Evolutionary conservation across 2,113 vertebrate species (phyloP).

Genomic region (Vombatus ursinus): DNA sequence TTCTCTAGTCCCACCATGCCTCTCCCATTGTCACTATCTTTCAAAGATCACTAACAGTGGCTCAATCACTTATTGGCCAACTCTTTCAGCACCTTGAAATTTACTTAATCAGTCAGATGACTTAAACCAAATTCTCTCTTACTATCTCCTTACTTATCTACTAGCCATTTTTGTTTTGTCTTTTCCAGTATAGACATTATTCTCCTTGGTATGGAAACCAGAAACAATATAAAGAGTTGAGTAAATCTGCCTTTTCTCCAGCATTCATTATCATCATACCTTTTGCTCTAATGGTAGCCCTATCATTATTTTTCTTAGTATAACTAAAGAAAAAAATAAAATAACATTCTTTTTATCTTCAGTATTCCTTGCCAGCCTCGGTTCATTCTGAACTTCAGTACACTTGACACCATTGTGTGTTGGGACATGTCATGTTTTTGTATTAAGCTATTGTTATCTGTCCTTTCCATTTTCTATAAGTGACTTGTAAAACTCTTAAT

Average conservation of each 20-base stretch:
- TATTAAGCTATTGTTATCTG: background rate
- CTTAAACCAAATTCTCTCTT: background rate
- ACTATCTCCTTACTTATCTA: no score
- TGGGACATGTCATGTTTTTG: background rate
- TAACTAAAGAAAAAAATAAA: background rate
- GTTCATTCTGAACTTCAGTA: background rate
- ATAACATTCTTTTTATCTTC: background rate
- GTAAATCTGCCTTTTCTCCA: background rate
- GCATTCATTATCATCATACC: background rate
- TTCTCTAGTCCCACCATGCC: background rate
- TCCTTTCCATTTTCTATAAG: background rate
- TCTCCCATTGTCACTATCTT: background rate
- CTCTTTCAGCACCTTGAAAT: background rate
- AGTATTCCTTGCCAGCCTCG: background rate
- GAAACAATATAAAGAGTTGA: background rate
- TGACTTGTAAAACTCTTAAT: background rate
- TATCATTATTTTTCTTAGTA: background rate
- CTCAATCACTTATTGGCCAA: background rate
- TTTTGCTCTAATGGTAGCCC: background rate
- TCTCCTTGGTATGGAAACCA: background rate
- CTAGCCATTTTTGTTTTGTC: background rate
- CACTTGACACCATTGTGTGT: background rate
- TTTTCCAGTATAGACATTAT: background rate
- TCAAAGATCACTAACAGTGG: background rate
- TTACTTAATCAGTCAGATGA: background rate